Evolutionary conservation across 1,140 invertebrate genomes (phyloP).

Genomic region (Augochlora pura): DNA sequence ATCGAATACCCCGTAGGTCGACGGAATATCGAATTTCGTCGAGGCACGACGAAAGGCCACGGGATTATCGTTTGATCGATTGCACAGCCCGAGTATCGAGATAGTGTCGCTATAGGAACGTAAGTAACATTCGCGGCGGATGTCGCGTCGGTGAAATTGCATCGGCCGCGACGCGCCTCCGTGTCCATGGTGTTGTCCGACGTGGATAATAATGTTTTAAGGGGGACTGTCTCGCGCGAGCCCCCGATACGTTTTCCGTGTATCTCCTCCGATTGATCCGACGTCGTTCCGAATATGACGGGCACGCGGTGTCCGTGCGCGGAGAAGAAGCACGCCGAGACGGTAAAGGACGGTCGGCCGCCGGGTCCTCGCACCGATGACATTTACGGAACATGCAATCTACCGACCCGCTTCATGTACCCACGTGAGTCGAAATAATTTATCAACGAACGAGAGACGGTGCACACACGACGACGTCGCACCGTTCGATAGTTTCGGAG

Average conservation of each 20-base stretch:
- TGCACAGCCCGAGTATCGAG: background rate
- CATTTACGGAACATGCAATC: conserved; percentile 83
- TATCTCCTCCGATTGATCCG: conserved; percentile 9
- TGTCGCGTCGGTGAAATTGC: background rate
- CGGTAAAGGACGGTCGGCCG: background rate
- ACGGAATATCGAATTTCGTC: background rate
- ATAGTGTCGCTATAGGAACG: conserved; percentile 40
- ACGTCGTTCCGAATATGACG: conserved; percentile 11
- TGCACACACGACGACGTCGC: background rate
- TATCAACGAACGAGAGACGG: background rate
- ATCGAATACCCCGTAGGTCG: no score
- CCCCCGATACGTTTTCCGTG: background rate
- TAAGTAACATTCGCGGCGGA: conserved; percentile 11
- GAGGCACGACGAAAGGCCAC: no score
- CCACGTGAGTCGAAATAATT: conserved; percentile 81
- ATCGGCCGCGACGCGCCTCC: no score
- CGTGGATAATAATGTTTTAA: conserved; percentile 1
- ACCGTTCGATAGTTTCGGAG: background rate
- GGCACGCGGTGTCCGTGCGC: conserved; percentile 17
- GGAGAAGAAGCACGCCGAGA: background rate
- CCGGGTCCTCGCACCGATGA: conserved; percentile 76
- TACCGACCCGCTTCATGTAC: conserved; percentile 85
- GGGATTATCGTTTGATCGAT: conserved; percentile 22
- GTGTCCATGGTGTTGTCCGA: background rate
- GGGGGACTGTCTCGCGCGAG: no score